Conservation (phyloP, 2,888 invertebrate genomes). For the Melieria crassipennis region DNA sequence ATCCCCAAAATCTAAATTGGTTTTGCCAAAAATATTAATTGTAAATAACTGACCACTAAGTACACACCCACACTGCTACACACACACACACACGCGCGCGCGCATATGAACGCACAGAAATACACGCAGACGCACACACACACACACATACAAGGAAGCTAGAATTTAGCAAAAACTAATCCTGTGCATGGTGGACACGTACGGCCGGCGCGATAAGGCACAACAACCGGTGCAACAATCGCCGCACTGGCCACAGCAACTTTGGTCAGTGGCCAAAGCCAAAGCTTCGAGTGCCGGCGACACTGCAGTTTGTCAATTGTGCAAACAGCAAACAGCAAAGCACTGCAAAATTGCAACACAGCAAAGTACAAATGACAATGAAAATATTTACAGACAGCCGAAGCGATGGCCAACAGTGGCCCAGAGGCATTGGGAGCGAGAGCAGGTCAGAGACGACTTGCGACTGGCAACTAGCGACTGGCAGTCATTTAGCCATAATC, state of each 20-base stretch:
- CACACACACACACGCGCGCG: constrained; percentile 20
- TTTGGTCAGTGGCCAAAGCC: too few species aligned
- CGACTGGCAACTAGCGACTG: too few species aligned
- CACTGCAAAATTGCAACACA: too few species aligned
- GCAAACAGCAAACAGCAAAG: too few species aligned
- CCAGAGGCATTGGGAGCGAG: too few species aligned
- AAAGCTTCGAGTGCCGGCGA: too few species aligned
- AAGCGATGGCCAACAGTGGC: too few species aligned
- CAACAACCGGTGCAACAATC: background rate
- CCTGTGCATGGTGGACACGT: constrained; percentile 25
- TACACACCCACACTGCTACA: constrained; percentile 21
- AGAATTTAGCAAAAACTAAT: constrained; percentile 27
- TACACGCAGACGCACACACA: constrained; percentile 9
- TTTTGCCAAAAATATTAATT: constrained; percentile 29
- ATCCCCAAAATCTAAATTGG: constrained; percentile 19
- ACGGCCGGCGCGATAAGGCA: constrained; percentile 24
- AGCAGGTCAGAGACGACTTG: too few species aligned
- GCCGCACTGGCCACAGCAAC: background rate
- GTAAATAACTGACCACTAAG: constrained; percentile 21
- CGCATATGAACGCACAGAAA: constrained; percentile 3
- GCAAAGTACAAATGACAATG: too few species aligned
- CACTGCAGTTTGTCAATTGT: too few species aligned
- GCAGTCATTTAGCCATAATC: too few species aligned
- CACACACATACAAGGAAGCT: constrained; percentile 12
- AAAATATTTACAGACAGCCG: too few species aligned